Conservation (phyloP, 2,113 vertebrate species). For the Motacilla tschutschensis region DNA sequence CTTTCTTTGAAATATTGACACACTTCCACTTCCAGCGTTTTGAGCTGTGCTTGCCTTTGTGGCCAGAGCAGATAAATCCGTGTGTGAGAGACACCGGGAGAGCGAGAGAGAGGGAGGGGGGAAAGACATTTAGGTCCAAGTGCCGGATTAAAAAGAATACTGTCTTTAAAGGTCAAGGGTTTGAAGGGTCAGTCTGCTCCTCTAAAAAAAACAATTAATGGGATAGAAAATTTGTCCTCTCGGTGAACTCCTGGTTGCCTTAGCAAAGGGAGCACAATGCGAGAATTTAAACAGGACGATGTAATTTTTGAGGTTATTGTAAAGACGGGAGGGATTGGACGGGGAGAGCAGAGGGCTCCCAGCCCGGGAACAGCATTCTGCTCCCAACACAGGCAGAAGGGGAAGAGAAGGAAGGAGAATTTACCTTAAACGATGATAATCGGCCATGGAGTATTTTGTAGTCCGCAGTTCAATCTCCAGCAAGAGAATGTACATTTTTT, state of each 20-base stretch:
- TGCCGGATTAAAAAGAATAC: slow-evolving; percentile 74
- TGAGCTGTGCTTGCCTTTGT: slow-evolving; percentile 39
- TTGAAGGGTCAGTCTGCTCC: slow-evolving; percentile 88
- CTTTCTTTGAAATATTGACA: slow-evolving; percentile 73
- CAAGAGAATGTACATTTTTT: slow-evolving; percentile 68
- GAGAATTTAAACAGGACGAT: slow-evolving; percentile 68
- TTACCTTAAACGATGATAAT: slow-evolving; percentile 76
- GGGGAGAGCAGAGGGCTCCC: not conserved
- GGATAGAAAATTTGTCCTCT: slow-evolving; percentile 91
- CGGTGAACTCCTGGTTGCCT: slow-evolving; percentile 90
- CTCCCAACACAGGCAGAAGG: not conserved
- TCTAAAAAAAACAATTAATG: slow-evolving; percentile 89
- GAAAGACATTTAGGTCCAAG: slow-evolving; percentile 53
- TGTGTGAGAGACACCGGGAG: slow-evolving; percentile 40
- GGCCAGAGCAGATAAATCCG: slow-evolving; percentile 47
- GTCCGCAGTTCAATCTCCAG: slow-evolving; percentile 56
- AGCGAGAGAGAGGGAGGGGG: not conserved
- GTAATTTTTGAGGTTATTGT: slow-evolving; percentile 68
- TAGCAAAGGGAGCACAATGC: slow-evolving; percentile 80
- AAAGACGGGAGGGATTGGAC: not conserved
- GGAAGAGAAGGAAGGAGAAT: slow-evolving; percentile 20
- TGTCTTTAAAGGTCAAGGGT: slow-evolving; percentile 87
- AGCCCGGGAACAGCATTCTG: not conserved
- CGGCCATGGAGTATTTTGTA: slow-evolving; percentile 69
- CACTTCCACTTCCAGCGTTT: slow-evolving; percentile 58